A percentile compares a stretch with the other conserved stretches of the same genome.
These are phyloP conservation scores for Dicyrtoma fusca DNA, from an alignment of 2,888 invertebrate genomes.

Conservation along the genomic window DNA sequence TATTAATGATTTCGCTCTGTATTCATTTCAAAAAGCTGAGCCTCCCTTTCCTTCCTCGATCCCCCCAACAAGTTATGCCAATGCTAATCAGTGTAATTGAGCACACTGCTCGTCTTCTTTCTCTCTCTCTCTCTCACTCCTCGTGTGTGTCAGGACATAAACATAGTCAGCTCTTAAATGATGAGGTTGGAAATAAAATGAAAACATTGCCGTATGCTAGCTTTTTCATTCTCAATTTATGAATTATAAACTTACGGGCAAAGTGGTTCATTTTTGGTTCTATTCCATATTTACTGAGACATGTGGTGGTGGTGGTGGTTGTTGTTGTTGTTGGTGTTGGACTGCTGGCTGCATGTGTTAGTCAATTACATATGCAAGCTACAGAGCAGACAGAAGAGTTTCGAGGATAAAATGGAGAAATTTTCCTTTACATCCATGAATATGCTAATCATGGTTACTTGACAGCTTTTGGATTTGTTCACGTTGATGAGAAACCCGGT, in stretches of 20 bases:
- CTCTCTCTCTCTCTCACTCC: not conserved
- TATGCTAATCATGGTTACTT: conserved; percentile 41
- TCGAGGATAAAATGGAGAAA: not conserved
- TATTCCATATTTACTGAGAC: too few relatives aligned
- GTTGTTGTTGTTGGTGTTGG: too few relatives aligned
- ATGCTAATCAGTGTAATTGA: conserved; percentile 20
- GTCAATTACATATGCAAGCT: too few relatives aligned
- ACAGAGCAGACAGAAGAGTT: too few relatives aligned
- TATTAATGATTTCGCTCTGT: conserved; percentile 48
- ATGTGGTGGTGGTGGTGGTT: not conserved
- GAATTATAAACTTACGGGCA: conserved; percentile 18
- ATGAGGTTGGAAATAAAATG: conserved; percentile 10
- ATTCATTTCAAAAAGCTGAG: conserved; percentile 36
- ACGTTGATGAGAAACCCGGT: conserved; percentile 37
- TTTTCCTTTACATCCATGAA: conserved; percentile 33
- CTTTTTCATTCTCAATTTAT: conserved; percentile 32
- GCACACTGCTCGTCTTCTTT: not conserved
- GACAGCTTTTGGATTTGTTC: conserved; percentile 37
- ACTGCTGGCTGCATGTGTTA: too few relatives aligned
- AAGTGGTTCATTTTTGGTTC: too few relatives aligned
- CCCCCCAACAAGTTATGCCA: conserved; percentile 12
- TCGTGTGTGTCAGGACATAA: conserved; percentile 3
- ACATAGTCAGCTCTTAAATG: conserved; percentile 10
- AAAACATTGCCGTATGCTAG: conserved; percentile 18
- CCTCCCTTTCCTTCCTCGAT: conserved; percentile 8